Evolutionary conservation across 2,888 invertebrate genomes (phyloP), one percentile per base, ranked within the genome.

Genomic region (Dynastes maya): DNA sequence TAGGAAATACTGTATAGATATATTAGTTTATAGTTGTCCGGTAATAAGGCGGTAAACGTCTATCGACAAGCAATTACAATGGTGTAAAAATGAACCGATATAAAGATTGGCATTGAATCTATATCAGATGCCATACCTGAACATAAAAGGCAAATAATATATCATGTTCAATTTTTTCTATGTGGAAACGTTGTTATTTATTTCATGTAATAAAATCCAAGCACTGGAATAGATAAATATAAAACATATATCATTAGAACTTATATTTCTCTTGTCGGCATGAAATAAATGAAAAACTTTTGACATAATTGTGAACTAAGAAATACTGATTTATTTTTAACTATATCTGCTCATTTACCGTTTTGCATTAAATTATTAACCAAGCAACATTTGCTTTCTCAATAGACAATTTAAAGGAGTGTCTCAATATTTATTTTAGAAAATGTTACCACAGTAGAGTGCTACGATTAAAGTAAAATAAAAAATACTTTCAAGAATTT

Each of bases 121-220:
- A 22, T 74, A 74, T 74, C 72, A 74, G 72, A 74, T 74, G 72
- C 55, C 72, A 61, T 74, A 45, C 72, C 61, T 74, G 72, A 74
- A 63, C 61, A 63, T 74, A 74, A 74, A 63, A 74, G 72, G 72
- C 55, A 63, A 74, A 74, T 74, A 74, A 74, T 74, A 74, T 74
- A 74, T 74, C 61, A 74, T 74, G 61, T 74, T 61, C 8, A 13
- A 45, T 74, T 74, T 58, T 74, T 74, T 74, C 22, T 5, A 45
- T 61, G 29, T 45, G 27, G 61, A 61, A 74, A 74, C 61, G 72
- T 74, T 45, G 72, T 49, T 61, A 74, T 74, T 74, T 74, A 74
- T 61, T 74, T 74, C 72, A 63, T 27, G 72, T 61, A 74, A 74
- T 74, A 74, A 74, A 74, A 74, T 40, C 27, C 27, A 74, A 49